A percentile compares a stretch with the other conserved stretches of the same genome.
Evolutionary conservation across 2,113 vertebrate species (phyloP).

Genomic region (Ceyx melanurus): DNA sequence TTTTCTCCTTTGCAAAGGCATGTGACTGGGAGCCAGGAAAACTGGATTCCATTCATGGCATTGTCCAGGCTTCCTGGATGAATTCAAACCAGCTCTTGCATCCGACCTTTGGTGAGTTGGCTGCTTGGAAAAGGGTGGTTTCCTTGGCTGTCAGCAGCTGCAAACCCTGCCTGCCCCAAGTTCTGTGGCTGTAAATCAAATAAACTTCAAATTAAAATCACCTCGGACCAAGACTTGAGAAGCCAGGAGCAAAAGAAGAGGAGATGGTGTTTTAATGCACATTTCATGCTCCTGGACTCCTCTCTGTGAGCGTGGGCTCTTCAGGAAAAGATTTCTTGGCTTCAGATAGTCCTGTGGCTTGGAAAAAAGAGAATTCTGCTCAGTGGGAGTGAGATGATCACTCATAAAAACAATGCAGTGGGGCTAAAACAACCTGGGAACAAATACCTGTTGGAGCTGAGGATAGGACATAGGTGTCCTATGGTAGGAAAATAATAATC

Average conservation of each 20-base stretch:
- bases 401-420: neutral
- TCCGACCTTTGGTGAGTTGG: neutral
- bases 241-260: neutral
- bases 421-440: neutral
- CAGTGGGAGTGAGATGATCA: neutral
- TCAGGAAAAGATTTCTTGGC: neutral
- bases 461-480: neutral
- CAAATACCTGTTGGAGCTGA: neutral
- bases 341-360: neutral
- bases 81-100: neutral
- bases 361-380: neutral
- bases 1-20: neutral
- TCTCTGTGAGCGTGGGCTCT: neutral
- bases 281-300: neutral
- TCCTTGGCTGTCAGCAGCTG: neutral
- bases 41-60: slow-evolving; percentile 24
- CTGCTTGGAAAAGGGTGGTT: neutral
- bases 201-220: neutral
- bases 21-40: slow-evolving; percentile 14
- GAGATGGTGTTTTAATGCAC: neutral
- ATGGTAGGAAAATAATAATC: neutral
- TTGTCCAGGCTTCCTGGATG: neutral
- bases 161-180: neutral
- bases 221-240: neutral
- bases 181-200: neutral